A percentile compares a stretch with the other conserved stretches of the same genome.
phyloP scores from a whole-genome alignment of 2,797 vertebrate genomes.

The Centroberyx gerrardi region DNA sequence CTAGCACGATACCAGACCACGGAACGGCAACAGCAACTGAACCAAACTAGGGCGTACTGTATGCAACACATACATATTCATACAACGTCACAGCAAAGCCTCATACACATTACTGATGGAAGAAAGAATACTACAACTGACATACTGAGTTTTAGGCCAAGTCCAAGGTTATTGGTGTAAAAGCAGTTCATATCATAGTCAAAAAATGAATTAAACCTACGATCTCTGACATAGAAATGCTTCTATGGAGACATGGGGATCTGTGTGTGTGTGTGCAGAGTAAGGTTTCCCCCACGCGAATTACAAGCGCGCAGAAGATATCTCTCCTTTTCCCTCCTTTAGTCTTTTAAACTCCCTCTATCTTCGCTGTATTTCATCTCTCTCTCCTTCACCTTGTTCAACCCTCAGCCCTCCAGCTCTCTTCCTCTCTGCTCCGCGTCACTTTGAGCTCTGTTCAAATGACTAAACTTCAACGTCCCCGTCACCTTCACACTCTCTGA shows the following conservation, averaged over 20 bases:
- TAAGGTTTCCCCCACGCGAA: no score
- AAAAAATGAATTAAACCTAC: neutral
- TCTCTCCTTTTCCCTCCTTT: neutral
- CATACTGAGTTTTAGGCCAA: no score
- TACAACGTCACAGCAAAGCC: no score
- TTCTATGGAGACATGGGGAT: neutral
- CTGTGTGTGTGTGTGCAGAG: neutral
- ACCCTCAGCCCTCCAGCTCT: conserved; percentile 34
- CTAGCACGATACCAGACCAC: conserved; percentile 3
- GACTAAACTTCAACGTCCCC: conserved; percentile 60
- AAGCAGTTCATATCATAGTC: no score
- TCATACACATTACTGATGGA: neutral
- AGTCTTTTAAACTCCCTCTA: neutral
- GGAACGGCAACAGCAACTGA: neutral
- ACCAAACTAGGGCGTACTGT: neutral
- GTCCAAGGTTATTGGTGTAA: no score
- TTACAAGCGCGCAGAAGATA: neutral
- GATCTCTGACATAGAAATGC: neutral
- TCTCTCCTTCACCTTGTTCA: conserved; percentile 27
- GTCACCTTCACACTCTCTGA: conserved; percentile 69
- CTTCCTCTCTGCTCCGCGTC: conserved; percentile 38
- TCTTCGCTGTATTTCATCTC: conserved; percentile 19
- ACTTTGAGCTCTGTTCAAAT: conserved; percentile 53
- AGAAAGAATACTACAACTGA: no score
- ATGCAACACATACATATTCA: no score